Percentiles rank a stretch among this genome's conserved stretches.
These are phyloP conservation scores for Pelosia muscerda DNA, from an alignment of 2,888 invertebrate genomes.

Conservation along the genomic window DNA sequence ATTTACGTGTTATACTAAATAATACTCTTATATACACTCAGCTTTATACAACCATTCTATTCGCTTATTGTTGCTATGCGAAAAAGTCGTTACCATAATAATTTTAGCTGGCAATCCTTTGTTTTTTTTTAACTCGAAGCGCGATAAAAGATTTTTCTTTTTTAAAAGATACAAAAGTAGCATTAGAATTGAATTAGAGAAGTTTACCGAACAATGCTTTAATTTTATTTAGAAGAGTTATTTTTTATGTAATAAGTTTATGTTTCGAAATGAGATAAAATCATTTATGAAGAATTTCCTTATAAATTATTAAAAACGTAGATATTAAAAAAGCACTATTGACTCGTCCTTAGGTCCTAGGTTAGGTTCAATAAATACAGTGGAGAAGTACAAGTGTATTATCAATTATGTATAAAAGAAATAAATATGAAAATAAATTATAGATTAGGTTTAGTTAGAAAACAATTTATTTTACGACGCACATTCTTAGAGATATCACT, in stretches of 20 bases:
- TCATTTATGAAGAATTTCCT: neutral
- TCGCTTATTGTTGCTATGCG: constrained; percentile 35
- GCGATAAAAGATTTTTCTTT: constrained; percentile 35
- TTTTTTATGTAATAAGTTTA: constrained; percentile 35
- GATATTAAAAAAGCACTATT: no score
- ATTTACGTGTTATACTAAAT: neutral
- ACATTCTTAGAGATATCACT: no score
- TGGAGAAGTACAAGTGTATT: no score
- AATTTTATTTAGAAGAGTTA: constrained; percentile 33
- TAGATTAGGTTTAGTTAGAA: no score
- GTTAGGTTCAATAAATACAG: no score
- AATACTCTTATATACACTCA: constrained; percentile 18
- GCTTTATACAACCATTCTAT: constrained; percentile 25
- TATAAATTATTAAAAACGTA: no score
- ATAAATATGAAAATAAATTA: no score
- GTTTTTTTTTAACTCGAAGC: constrained; percentile 26
- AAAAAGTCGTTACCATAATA: constrained; percentile 48
- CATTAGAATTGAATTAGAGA: constrained; percentile 51
- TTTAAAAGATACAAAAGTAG: constrained; percentile 36
- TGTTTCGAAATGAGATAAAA: constrained; percentile 14
- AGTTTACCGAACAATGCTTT: constrained; percentile 41
- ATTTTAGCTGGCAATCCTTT: constrained; percentile 49
- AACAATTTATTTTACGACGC: no score
- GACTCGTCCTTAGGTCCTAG: no score
- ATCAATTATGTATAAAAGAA: no score